These are phyloP conservation scores for Geopemphigus sp. DNA, from an alignment of 1,140 invertebrate genomes.

Conservation along the genomic window DNA sequence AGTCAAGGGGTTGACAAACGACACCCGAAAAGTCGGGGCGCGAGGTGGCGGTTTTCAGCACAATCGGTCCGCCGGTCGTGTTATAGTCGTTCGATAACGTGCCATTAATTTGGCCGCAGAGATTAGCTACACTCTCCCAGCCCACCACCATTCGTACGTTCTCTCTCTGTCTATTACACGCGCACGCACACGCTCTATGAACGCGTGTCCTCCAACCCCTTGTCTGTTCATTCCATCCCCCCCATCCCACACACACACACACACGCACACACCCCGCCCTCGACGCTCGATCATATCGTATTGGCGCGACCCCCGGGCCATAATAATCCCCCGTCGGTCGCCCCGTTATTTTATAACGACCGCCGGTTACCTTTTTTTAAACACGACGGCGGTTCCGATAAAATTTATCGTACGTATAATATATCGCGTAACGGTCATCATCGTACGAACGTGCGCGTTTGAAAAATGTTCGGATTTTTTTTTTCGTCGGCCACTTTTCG, in stretches of 20 bases:
- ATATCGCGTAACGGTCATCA: too few species aligned
- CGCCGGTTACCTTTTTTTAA: neutral
- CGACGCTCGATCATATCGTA: neutral
- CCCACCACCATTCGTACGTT: too few species aligned
- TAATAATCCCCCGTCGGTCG: conserved; percentile 24
- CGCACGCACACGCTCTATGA: neutral
- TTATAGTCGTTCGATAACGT: conserved; percentile 45
- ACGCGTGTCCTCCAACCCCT: too few species aligned
- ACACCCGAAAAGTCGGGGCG: neutral
- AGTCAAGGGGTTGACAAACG: conserved; percentile 48
- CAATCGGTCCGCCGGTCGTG: conserved; percentile 3
- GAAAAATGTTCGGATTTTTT: too few species aligned
- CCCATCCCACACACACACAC: neutral
- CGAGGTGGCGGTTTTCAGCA: conserved; percentile 16
- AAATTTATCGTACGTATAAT: too few species aligned
- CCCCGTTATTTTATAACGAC: conserved; percentile 41
- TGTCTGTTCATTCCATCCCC: neutral
- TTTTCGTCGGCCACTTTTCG: too few species aligned
- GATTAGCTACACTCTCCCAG: too few species aligned
- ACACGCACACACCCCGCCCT: too few species aligned
- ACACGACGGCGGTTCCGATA: too few species aligned
- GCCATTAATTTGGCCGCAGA: conserved; percentile 47
- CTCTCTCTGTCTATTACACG: neutral
- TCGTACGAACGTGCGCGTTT: too few species aligned
- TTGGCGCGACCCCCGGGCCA: neutral